Conservation (phyloP, 2,888 invertebrate species). For the Anorthoa munda region DNA sequence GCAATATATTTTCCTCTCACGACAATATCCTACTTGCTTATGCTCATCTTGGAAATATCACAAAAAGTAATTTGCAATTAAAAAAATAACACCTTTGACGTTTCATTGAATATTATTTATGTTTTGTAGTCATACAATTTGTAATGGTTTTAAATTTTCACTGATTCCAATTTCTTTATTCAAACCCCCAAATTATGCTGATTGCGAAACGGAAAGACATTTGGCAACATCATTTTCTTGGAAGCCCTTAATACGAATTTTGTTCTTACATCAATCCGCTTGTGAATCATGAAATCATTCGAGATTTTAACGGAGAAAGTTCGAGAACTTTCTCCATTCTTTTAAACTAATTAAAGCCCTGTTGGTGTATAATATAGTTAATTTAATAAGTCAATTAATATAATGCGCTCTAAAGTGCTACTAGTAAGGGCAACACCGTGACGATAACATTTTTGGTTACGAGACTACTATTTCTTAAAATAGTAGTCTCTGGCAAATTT, state of each 20-base stretch:
- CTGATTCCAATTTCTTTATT: slow-evolving; percentile 32
- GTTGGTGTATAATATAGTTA: slow-evolving; percentile 5
- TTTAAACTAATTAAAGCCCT: slow-evolving; percentile 36
- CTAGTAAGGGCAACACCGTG: slow-evolving; percentile 23
- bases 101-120: slow-evolving; percentile 17
- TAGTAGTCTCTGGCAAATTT: neutral
- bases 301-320: slow-evolving; percentile 48
- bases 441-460: slow-evolving; percentile 5
- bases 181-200: slow-evolving; percentile 31
- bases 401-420: slow-evolving; percentile 4
- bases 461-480: slow-evolving; percentile 11
- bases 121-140: slow-evolving; percentile 25
- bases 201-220: slow-evolving; percentile 44
- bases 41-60: slow-evolving; percentile 12
- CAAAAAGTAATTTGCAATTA: slow-evolving; percentile 37
- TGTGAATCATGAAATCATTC: slow-evolving; percentile 45
- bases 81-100: neutral
- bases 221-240: slow-evolving; percentile 48
- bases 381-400: slow-evolving; percentile 26
- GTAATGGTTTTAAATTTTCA: slow-evolving; percentile 31
- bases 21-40: neutral
- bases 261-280: slow-evolving; percentile 18
- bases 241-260: slow-evolving; percentile 48
- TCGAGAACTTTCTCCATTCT: slow-evolving; percentile 51
- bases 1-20: neutral